Conservation (phyloP, 2,113 vertebrate genomes). For the Tonatia bakeri region DNA sequence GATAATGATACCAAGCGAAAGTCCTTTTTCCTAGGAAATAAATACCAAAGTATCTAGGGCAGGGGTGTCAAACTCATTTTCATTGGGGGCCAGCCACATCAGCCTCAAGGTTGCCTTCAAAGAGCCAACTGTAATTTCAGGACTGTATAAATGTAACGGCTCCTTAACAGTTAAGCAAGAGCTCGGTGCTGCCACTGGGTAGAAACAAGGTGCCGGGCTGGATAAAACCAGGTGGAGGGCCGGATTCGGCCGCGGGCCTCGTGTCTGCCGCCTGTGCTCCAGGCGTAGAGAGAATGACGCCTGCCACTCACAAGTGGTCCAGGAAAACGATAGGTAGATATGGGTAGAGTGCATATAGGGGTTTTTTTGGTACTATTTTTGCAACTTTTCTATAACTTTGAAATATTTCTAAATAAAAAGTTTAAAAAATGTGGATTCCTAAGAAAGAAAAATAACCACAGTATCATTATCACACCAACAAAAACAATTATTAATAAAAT, state of each 20-base stretch:
- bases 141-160: too few species aligned
- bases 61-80: too few species aligned
- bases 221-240: too few species aligned
- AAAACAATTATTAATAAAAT: neutral
- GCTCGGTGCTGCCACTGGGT: too few species aligned
- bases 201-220: too few species aligned
- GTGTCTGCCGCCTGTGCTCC: too few species aligned
- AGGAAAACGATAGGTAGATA: neutral
- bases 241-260: too few species aligned
- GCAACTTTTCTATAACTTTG: neutral
- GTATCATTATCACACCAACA: neutral
- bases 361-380: neutral
- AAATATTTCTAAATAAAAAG: slow-evolving; percentile 21
- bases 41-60: neutral
- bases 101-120: too few species aligned
- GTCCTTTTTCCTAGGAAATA: neutral
- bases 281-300: neutral
- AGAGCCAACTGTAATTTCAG: too few species aligned
- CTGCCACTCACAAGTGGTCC: neutral
- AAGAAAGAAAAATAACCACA: neutral
- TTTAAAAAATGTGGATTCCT: neutral
- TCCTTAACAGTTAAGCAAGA: too few species aligned
- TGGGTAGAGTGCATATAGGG: neutral
- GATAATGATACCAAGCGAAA: neutral
- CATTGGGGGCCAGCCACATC: too few species aligned